These are phyloP conservation scores for Psittacula cyanocephala DNA, from an alignment of 2,113 vertebrate species.

Conservation along the genomic window DNA sequence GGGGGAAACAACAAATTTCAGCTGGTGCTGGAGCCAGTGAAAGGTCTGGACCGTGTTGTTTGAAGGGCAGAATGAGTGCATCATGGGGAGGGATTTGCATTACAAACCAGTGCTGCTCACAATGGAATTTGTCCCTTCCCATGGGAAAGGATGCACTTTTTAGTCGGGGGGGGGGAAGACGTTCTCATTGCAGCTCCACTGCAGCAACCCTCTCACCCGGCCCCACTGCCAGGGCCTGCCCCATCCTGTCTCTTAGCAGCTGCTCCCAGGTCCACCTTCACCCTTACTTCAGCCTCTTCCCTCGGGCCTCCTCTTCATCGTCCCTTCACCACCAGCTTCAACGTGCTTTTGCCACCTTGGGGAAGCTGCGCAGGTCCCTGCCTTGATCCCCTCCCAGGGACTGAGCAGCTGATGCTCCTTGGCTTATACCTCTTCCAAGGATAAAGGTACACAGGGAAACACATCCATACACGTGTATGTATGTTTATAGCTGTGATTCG, in stretches of 20 bases:
- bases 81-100: neutral
- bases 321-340: neutral
- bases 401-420: fast-evolving
- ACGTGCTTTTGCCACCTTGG: neutral
- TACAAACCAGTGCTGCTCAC: neutral
- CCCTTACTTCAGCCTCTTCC: neutral
- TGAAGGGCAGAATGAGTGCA: neutral
- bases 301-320: neutral
- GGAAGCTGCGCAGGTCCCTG: neutral
- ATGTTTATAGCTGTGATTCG: neutral
- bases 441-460: neutral
- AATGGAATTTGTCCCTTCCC: neutral
- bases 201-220: neutral
- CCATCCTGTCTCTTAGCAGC: neutral
- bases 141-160: neutral
- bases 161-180: neutral
- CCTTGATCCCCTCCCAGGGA: neutral
- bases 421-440: neutral
- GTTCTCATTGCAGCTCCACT: neutral
- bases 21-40: neutral
- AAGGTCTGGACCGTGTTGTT: neutral
- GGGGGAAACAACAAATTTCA: neutral
- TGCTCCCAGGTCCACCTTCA: neutral
- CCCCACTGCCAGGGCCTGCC: neutral
- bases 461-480: fast-evolving